These are phyloP conservation scores for Pogonophryne albipinna DNA, from an alignment of 2,797 vertebrate species.

Conservation along the genomic window DNA sequence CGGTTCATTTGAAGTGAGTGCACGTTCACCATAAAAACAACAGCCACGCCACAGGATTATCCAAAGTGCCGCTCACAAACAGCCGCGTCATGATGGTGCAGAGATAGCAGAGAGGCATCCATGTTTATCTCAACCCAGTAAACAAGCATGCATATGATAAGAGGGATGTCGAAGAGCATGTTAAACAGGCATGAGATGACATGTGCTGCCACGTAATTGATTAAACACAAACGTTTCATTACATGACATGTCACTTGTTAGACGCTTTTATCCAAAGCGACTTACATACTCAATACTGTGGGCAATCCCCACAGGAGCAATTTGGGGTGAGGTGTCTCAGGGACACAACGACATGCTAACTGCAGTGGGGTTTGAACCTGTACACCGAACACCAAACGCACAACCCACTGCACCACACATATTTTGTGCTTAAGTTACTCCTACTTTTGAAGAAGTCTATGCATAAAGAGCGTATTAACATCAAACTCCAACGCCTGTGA, in stretches of 20 bases:
- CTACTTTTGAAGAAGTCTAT: neutral
- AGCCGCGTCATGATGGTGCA: neutral
- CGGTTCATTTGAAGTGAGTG: neutral
- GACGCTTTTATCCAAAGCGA: too few relatives aligned
- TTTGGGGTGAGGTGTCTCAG: too few relatives aligned
- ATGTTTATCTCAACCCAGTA: constrained; percentile 19
- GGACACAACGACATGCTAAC: too few relatives aligned
- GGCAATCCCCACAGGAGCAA: too few relatives aligned
- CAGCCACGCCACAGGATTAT: constrained; percentile 3
- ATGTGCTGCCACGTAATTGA: too few relatives aligned
- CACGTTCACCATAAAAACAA: constrained; percentile 4
- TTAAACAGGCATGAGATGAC: neutral
- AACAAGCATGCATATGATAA: constrained; percentile 28
- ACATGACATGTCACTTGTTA: too few relatives aligned
- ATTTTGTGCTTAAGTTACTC: neutral
- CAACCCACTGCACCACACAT: too few relatives aligned
- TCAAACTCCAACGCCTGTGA: neutral
- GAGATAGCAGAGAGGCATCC: neutral
- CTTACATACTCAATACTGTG: too few relatives aligned
- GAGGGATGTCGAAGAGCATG: constrained; percentile 4
- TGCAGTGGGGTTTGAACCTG: too few relatives aligned
- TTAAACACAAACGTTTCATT: neutral
- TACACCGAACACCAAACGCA: too few relatives aligned
- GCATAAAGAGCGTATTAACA: neutral
- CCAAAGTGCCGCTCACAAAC: constrained; percentile 12